Evolutionary conservation across 2,888 invertebrate genomes (phyloP).

Genomic region (Rhingia rostrata): DNA sequence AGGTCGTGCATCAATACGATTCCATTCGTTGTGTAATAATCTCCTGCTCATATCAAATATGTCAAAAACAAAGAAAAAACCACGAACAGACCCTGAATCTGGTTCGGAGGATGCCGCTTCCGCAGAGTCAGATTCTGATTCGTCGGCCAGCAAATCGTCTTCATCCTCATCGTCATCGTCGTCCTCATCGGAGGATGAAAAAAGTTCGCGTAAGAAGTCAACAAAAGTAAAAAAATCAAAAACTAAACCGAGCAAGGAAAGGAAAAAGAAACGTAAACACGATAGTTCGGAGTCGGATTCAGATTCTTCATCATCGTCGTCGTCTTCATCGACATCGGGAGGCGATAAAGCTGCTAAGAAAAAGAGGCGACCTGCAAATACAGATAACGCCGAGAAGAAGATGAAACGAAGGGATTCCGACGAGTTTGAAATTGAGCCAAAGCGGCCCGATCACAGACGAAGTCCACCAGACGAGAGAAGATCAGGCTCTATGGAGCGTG

Average conservation of each 20-base stretch:
- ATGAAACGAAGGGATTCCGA: slow-evolving; percentile 16
- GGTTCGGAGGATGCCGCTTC: slow-evolving; percentile 44
- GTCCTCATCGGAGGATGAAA: slow-evolving; percentile 45
- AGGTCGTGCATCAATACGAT: background rate
- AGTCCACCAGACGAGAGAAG: slow-evolving; percentile 9
- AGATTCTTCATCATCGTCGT: slow-evolving; percentile 46
- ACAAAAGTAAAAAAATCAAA: slow-evolving; percentile 39
- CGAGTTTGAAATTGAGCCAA: slow-evolving; percentile 14
- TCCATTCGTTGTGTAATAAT: background rate
- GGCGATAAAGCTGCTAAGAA: slow-evolving; percentile 19
- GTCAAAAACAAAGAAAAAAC: slow-evolving; percentile 63
- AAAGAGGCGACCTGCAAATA: slow-evolving; percentile 11
- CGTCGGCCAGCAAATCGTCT: slow-evolving; percentile 60
- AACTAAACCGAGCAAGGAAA: slow-evolving; percentile 32
- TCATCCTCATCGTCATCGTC: slow-evolving; percentile 66
- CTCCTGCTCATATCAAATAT: slow-evolving; percentile 3
- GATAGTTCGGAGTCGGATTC: slow-evolving; percentile 62
- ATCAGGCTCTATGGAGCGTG: slow-evolving; percentile 43
- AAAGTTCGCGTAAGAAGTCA: slow-evolving; percentile 14
- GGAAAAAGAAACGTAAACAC: slow-evolving; percentile 59
- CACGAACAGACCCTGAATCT: slow-evolving; percentile 32
- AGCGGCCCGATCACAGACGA: slow-evolving; percentile 29
- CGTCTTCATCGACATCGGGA: slow-evolving; percentile 39
- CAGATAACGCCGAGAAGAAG: slow-evolving; percentile 38
- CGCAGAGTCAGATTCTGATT: slow-evolving; percentile 46